Evolutionary conservation across 2,888 invertebrate species (phyloP).

Genomic region (Heliothis peltigera): DNA sequence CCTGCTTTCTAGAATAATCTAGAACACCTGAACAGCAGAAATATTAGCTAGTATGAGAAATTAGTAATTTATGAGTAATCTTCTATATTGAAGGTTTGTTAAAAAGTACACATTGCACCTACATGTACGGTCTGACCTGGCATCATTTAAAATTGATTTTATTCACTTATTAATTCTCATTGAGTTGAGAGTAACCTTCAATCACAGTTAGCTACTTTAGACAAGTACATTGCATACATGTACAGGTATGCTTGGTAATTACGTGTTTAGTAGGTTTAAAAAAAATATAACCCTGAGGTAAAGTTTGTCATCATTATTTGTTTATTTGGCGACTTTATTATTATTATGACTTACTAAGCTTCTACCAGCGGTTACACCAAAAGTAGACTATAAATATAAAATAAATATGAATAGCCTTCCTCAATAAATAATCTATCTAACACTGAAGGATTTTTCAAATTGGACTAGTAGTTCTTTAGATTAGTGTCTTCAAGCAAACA

Average conservation of each 20-base stretch:
- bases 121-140: background rate
- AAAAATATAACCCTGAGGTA: constrained; percentile 31
- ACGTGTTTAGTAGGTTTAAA: constrained; percentile 15
- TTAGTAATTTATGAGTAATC: too few species aligned
- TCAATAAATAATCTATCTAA: too few species aligned
- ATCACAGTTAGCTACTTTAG: constrained; percentile 13
- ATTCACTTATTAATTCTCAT: constrained; percentile 6
- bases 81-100: too few species aligned
- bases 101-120: background rate
- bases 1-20: background rate
- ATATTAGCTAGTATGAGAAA: too few species aligned
- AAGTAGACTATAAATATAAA: too few species aligned
- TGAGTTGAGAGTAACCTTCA: constrained; percentile 29
- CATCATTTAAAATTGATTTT: background rate
- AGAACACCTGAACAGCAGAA: too few species aligned
- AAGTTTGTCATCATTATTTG: constrained; percentile 16
- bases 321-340: background rate
- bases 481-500: too few species aligned
- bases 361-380: too few species aligned
- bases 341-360: background rate
- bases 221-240: constrained; percentile 3
- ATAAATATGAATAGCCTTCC: too few species aligned
- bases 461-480: too few species aligned
- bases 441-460: too few species aligned
- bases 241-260: constrained; percentile 15